phyloP scores from a whole-genome alignment of 2,113 vertebrate species.

The Bos indicus region DNA sequence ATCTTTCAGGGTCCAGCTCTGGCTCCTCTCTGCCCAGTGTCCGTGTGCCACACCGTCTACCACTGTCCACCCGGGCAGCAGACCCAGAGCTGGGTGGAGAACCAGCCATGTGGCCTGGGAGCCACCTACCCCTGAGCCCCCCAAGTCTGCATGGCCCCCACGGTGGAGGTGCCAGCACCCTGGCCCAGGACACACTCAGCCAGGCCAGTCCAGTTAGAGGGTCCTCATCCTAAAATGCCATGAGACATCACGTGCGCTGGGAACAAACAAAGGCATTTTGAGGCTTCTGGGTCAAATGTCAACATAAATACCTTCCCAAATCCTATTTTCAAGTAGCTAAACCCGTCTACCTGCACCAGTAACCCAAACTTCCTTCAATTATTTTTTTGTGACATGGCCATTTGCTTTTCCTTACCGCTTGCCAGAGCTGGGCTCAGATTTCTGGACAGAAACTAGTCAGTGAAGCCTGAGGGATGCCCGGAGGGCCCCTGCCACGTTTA shows the following conservation, averaged over 20 bases:
- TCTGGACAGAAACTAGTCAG: constrained; percentile 71
- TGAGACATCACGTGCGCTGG: constrained; percentile 38
- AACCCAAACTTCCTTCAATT: constrained; percentile 73
- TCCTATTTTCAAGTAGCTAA: constrained; percentile 71
- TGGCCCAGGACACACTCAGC: background rate
- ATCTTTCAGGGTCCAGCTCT: background rate
- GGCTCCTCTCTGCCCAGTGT: background rate
- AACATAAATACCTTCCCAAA: constrained; percentile 58
- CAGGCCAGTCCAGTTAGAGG: background rate
- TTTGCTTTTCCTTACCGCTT: constrained; percentile 77
- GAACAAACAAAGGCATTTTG: constrained; percentile 66
- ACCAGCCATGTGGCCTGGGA: background rate
- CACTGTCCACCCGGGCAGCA: rapidly evolving
- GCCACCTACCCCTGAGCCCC: background rate
- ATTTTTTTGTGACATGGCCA: constrained; percentile 76
- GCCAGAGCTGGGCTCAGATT: constrained; percentile 66
- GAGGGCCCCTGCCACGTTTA: no score
- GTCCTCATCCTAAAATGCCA: no score
- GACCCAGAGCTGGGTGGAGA: background rate
- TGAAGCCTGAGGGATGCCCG: constrained; percentile 59
- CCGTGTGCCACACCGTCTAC: rapidly evolving
- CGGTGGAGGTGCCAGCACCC: background rate
- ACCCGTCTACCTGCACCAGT: constrained; percentile 69
- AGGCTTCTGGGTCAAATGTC: constrained; percentile 63
- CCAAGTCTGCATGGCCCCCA: background rate